phyloP scores from a whole-genome alignment of 1,140 invertebrate genomes.

The Nephotettix cincticeps region DNA sequence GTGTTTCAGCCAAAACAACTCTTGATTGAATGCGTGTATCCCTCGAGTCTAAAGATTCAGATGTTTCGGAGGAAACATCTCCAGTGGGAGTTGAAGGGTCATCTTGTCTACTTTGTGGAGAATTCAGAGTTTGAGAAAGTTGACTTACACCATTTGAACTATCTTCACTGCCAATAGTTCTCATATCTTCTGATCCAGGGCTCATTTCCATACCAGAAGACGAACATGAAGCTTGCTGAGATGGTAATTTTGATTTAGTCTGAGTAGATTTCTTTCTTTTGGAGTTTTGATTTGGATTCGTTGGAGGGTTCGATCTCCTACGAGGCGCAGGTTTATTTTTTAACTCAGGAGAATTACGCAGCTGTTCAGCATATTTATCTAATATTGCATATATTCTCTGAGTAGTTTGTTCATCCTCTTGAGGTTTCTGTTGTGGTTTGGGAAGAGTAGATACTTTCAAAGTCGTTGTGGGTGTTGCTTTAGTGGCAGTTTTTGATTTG shows the following conservation, averaged over 20 bases:
- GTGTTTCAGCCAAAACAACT: conserved; percentile 33
- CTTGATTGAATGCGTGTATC: conserved; percentile 32
- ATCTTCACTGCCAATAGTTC: conserved; percentile 41
- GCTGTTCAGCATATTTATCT: conserved; percentile 76
- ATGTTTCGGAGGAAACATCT: conserved; percentile 35
- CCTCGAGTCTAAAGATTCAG: conserved; percentile 36
- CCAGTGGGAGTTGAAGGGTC: conserved; percentile 34
- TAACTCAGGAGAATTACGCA: conserved; percentile 73
- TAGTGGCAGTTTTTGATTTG: conserved; percentile 51
- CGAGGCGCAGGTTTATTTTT: conserved; percentile 79
- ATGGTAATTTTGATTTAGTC: conserved; percentile 54
- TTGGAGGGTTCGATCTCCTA: conserved; percentile 69
- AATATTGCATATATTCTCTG: conserved; percentile 78
- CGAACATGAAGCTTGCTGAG: conserved; percentile 49
- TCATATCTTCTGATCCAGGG: conserved; percentile 39
- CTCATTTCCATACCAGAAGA: conserved; percentile 41
- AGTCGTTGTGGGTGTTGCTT: conserved; percentile 54
- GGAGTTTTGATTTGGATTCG: conserved; percentile 65
- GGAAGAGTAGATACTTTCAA: conserved; percentile 63
- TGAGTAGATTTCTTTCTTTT: conserved; percentile 71
- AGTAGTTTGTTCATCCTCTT: conserved; percentile 79
- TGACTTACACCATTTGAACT: conserved; percentile 42
- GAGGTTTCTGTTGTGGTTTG: conserved; percentile 69
- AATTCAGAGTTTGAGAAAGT: conserved; percentile 50
- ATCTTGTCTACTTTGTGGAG: conserved; percentile 38